Percentiles rank a stretch among this genome's conserved stretches.
Evolutionary conservation across 2,797 vertebrate genomes (phyloP).

Genomic region (Xenops minutus): DNA sequence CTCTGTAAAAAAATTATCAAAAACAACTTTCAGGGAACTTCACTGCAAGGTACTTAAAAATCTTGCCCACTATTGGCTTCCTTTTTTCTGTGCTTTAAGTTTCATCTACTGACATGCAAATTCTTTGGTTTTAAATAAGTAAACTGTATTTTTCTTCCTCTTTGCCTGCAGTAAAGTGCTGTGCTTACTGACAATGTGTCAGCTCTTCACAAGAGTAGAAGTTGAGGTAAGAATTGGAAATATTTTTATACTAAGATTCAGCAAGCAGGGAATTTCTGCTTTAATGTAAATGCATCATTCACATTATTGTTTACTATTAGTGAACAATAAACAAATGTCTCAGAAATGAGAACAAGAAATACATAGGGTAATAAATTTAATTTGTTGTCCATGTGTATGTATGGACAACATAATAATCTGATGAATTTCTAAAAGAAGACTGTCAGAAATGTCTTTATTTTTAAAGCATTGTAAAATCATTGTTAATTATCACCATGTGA

Average conservation of each 20-base stretch:
- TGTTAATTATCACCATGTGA: background rate
- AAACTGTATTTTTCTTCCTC: background rate
- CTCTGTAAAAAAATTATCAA: background rate
- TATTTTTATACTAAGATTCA: background rate
- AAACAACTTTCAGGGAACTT: background rate
- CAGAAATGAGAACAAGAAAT: background rate
- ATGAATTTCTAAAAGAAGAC: background rate
- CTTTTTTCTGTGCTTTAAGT: background rate
- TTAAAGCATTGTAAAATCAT: background rate
- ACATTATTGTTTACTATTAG: background rate
- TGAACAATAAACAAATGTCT: background rate
- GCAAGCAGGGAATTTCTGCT: background rate
- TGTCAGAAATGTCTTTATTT: background rate
- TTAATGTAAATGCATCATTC: background rate
- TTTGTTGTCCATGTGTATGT: background rate
- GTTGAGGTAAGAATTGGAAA: constrained; percentile 85
- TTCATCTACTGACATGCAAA: background rate
- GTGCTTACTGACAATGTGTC: constrained; percentile 86
- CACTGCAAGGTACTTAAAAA: background rate
- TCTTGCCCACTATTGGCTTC: background rate
- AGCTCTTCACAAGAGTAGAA: constrained; percentile 91
- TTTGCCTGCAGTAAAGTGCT: constrained; percentile 78
- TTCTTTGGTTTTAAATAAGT: background rate
- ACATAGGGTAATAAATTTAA: background rate
- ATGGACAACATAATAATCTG: background rate